phyloP scores from a whole-genome alignment of 2,888 invertebrate genomes.

The Thereva unica region DNA sequence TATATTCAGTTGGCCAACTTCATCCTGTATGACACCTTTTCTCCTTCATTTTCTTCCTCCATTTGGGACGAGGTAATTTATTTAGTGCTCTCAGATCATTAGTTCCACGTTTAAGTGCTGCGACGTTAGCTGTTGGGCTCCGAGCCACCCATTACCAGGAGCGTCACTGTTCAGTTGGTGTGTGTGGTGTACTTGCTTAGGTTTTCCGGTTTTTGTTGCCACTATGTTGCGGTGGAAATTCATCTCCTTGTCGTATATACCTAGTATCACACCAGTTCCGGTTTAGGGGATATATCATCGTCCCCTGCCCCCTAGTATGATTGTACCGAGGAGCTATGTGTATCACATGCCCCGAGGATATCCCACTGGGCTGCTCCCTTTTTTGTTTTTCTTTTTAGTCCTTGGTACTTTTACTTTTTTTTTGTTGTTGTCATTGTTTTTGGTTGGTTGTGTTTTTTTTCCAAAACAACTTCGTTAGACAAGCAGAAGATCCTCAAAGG shows the following conservation, averaged over 20 bases:
- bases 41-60: constrained; percentile 4
- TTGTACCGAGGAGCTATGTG: constrained; percentile 14
- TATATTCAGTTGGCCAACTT: constrained; percentile 11
- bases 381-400: constrained; percentile 24
- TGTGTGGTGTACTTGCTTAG: no score
- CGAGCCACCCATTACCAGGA: constrained; percentile 2
- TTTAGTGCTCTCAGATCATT: constrained; percentile 38
- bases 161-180: constrained; percentile 16
- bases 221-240: constrained; percentile 39
- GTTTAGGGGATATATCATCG: constrained; percentile 5
- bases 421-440: no score
- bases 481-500: not conserved
- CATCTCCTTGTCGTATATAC: constrained; percentile 30
- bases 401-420: not conserved
- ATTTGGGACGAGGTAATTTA: constrained; percentile 30
- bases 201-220: constrained; percentile 29
- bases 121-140: constrained; percentile 12
- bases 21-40: constrained; percentile 26
- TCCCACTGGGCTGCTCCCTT: constrained; percentile 33
- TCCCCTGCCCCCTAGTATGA: constrained; percentile 11
- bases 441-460: constrained; percentile 7
- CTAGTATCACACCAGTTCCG: constrained; percentile 19
- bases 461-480: constrained; percentile 27
- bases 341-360: constrained; percentile 29
- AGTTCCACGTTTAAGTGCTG: constrained; percentile 36